These are phyloP conservation scores for Peromyscus leucopus DNA, from an alignment of 2,113 vertebrate genomes.

Conservation along the genomic window DNA sequence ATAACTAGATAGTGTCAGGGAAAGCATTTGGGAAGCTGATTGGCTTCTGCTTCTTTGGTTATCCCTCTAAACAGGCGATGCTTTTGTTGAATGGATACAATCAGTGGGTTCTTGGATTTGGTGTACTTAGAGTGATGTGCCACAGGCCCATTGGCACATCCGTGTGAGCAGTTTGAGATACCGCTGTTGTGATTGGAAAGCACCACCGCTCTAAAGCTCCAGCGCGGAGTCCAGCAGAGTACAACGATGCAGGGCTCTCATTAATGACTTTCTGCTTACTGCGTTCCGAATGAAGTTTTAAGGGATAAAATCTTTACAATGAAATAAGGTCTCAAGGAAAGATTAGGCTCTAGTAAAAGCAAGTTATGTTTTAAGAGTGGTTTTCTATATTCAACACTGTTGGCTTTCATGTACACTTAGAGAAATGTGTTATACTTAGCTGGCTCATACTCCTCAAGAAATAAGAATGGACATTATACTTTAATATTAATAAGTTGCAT, in stretches of 20 bases:
- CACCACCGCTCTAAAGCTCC: not conserved
- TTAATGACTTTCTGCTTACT: constrained; percentile 55
- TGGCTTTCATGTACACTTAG: constrained; percentile 54
- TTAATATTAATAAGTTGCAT: constrained; percentile 61
- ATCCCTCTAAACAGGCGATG: not conserved
- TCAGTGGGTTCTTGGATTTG: constrained; percentile 30
- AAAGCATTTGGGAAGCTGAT: not conserved
- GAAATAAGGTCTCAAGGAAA: constrained; percentile 67
- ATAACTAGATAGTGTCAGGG: not conserved
- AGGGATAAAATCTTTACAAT: constrained; percentile 64
- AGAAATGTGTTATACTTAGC: constrained; percentile 45
- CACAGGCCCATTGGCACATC: not conserved
- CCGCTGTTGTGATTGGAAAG: not conserved
- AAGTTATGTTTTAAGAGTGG: constrained; percentile 55
- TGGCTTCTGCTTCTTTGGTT: not conserved
- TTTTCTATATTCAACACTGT: constrained; percentile 58
- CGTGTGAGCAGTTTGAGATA: not conserved
- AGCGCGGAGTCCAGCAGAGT: not conserved
- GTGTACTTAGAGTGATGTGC: not conserved
- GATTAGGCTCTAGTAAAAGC: constrained; percentile 70
- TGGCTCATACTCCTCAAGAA: constrained; percentile 52
- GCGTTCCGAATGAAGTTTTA: constrained; percentile 62
- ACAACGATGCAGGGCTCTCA: not conserved
- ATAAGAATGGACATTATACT: constrained; percentile 49
- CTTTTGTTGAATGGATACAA: not conserved